Conservation (phyloP, 2,113 vertebrate species). For the Oncorhynchus keta region DNA sequence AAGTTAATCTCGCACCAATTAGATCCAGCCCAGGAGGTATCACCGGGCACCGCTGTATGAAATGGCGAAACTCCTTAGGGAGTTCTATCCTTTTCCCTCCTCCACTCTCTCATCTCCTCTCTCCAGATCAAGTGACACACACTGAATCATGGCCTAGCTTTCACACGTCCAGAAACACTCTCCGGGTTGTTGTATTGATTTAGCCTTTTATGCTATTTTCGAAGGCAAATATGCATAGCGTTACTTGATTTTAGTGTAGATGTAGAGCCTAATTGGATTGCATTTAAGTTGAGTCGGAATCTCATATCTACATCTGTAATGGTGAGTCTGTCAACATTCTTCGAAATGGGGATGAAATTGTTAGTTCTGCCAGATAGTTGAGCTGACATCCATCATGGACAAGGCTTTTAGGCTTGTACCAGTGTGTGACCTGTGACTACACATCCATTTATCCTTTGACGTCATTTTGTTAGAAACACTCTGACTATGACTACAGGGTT, state of each 20-base stretch:
- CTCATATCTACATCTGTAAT: slow-evolving; percentile 29
- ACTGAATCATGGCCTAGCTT: slow-evolving; percentile 43
- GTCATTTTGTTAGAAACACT: neutral
- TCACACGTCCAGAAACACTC: slow-evolving; percentile 18
- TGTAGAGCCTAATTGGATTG: slow-evolving; percentile 52
- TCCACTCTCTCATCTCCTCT: slow-evolving; percentile 37
- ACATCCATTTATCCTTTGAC: neutral
- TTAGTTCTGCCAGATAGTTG: neutral
- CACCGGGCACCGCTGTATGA: slow-evolving; percentile 61
- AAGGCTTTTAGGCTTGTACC: neutral
- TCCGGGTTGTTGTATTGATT: slow-evolving; percentile 61
- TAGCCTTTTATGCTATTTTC: slow-evolving; percentile 54
- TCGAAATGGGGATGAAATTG: slow-evolving; percentile 23
- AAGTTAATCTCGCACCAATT: slow-evolving; percentile 78
- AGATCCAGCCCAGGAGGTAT: slow-evolving; percentile 73
- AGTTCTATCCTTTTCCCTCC: slow-evolving; percentile 27
- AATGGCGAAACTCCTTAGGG: slow-evolving; percentile 62
- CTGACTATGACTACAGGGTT: neutral
- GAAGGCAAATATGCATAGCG: slow-evolving; percentile 8
- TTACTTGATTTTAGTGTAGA: slow-evolving; percentile 47
- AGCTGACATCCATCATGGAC: neutral
- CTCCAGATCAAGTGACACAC: slow-evolving; percentile 55
- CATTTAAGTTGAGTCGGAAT: slow-evolving; percentile 31
- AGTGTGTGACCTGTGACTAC: neutral
- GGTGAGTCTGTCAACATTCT: slow-evolving; percentile 14